Evolutionary conservation across 2,113 vertebrate species (phyloP), one percentile per base, ranked within the genome.

Genomic region (Peromyscus maniculatus): DNA sequence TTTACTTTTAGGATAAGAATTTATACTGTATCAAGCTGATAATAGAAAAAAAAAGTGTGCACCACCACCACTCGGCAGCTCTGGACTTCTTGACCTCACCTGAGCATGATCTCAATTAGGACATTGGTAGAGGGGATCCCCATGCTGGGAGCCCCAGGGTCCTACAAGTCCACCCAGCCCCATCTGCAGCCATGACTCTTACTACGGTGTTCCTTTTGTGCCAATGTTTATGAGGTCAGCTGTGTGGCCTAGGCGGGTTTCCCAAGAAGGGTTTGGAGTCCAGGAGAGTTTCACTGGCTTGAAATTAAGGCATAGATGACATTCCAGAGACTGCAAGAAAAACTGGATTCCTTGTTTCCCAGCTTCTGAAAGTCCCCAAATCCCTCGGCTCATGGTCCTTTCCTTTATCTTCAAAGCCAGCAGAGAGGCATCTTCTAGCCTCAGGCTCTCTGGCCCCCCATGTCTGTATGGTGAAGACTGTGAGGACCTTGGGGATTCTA

Each of bases 121-220:
- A 74, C 57, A 36, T 52, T 78, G 11, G 49, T 11, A 24, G 36
- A 3, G 4, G 7, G 15, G 49, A 55, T 77, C n/a, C 71, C 43
- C 0, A 0, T 28, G 28, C 49, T 36, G 16, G 62, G 59, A 57
- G 55, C 12, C 43, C 21, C 0, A 3, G 43, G 59, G 31, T 43
- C 93, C 24, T 13, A 5, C 28, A 8, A 1, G 7, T 21, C 36
- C 69, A 8, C 77, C 26, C 5, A 22, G 1, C 10, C n/a, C 55
- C 15, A 24, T 22, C 28, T 64, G 11, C n/a, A 49, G 22, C 33
- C 62, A n/a, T 0, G n/a, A 46, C 26, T 49, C 69, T 26, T 4
- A 55, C 72, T 55, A 21, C 4, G 82, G 33, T 43, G 39, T 36
- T 78, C 82, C 69, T 64, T 8, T 36, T 72, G 6, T 28, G 62